These are phyloP conservation scores for Macrostomum lignano DNA, from an alignment of 1,140 invertebrate species.

Conservation along the genomic window DNA sequence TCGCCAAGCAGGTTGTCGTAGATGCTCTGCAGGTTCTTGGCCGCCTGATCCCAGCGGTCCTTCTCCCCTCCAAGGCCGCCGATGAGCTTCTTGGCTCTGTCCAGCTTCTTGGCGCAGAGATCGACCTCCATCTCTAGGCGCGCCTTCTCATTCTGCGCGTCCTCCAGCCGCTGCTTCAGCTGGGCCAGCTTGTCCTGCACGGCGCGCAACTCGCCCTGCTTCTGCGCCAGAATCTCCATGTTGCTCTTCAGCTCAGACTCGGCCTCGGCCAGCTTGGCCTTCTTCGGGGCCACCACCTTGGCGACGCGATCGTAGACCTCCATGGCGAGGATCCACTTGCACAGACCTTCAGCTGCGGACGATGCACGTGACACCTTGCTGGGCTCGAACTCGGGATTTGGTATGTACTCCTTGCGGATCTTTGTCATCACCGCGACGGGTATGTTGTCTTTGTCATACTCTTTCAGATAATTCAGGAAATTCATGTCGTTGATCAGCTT, in stretches of 20 bases:
- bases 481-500: constrained; percentile 47
- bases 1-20: constrained; percentile 57
- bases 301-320: constrained; percentile 63
- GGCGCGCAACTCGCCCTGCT: constrained; percentile 33
- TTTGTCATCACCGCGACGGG: constrained; percentile 41
- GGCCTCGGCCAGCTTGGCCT: constrained; percentile 34
- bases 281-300: constrained; percentile 35
- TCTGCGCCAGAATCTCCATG: constrained; percentile 33
- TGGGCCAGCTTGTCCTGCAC: constrained; percentile 44
- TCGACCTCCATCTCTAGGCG: constrained; percentile 28
- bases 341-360: constrained; percentile 41
- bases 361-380: constrained; percentile 60
- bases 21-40: constrained; percentile 39
- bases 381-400: constrained; percentile 56
- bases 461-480: constrained; percentile 49
- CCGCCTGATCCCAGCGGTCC: constrained; percentile 43
- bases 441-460: constrained; percentile 46
- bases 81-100: constrained; percentile 26
- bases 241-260: constrained; percentile 52
- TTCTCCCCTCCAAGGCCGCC: constrained; percentile 29
- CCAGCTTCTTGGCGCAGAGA: constrained; percentile 25
- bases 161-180: constrained; percentile 29
- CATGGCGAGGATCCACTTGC: constrained; percentile 72
- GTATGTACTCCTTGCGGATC: constrained; percentile 52
- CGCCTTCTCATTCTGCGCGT: constrained; percentile 39